Evolutionary conservation across 2,888 invertebrate genomes (phyloP), one percentile per base, ranked within the genome.

Genomic region (Clistopyga incitator): DNA sequence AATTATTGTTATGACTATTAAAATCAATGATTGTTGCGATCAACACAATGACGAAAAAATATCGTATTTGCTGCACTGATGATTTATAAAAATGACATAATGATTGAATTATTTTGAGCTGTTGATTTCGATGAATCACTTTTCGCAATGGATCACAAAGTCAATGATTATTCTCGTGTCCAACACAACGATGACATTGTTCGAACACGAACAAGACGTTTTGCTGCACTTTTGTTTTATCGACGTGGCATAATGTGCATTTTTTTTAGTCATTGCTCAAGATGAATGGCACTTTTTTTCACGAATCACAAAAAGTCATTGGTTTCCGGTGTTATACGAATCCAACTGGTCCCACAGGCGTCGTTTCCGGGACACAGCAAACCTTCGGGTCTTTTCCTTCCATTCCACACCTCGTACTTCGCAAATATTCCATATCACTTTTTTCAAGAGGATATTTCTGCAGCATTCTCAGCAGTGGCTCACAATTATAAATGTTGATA

Each of bases 351-450:
- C 64, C 71, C 1, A 56, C 71, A 0, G 59, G 25, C 0, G 25
- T 64, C 11, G 13, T 18, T 75, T 86, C 83, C n/a, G 82, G 78
- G 1, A 85, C 85, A 65, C 87, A 87, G 47, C 86, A 87, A 23
- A 87, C 81, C 52, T 65, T 80, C 1, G 80, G 86, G 2, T n/a
- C 34, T 2, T 6, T 18, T 3, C 45, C 45, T 10, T 13, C 54
- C n/a, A 3, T 54, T 10, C 84, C 85, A 61, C 86, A 87, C 25
- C 52, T 59, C 23, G 84, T 78, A 6, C 64, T 11, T 6, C 64
- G 70, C 23, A 87, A 47, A 61, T 85, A 87, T 6, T 65, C 61
- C 23, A 38, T 61, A 11, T 85, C 85, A n/a, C 34, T 61, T 1
- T 11, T 4, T 0, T 59, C 52, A 11, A 86, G 74, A 23, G 82